Conservation (phyloP, 2,888 invertebrate species). For the Altica lythri region DNA sequence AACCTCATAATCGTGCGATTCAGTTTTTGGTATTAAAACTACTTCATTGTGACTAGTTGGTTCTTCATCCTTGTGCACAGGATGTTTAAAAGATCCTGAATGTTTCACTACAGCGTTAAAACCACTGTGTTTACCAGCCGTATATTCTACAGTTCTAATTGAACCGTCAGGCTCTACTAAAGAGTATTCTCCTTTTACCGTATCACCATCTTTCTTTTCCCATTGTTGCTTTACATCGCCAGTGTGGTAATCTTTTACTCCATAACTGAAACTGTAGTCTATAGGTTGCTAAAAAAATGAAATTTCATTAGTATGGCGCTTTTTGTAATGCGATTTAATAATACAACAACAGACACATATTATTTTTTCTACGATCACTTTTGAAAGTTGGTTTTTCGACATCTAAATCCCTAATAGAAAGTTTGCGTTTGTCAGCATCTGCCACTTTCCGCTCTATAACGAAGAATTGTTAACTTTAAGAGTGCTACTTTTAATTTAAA, state of each 20-base stretch:
- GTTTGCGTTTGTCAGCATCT: no score
- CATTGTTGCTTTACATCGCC: constrained; percentile 67
- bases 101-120: constrained; percentile 65
- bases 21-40: constrained; percentile 28
- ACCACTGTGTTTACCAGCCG: constrained; percentile 63
- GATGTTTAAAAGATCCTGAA: constrained; percentile 58
- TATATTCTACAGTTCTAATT: constrained; percentile 65
- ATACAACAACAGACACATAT: no score
- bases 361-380: no score
- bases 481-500: no score
- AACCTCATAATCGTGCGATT: constrained; percentile 19
- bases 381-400: no score
- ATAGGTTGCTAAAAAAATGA: constrained; percentile 61
- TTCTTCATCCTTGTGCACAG: constrained; percentile 26
- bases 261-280: constrained; percentile 67
- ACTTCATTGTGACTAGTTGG: constrained; percentile 44
- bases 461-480: no score
- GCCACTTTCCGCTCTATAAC: no score
- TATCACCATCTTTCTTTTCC: constrained; percentile 67
- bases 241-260: constrained; percentile 64
- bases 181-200: constrained; percentile 69
- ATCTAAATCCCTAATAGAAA: no score
- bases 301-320: not conserved
- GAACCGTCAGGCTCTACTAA: constrained; percentile 71
- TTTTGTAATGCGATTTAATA: not conserved